phyloP scores from a whole-genome alignment of 2,888 invertebrate species.

The Polyploca ridens region DNA sequence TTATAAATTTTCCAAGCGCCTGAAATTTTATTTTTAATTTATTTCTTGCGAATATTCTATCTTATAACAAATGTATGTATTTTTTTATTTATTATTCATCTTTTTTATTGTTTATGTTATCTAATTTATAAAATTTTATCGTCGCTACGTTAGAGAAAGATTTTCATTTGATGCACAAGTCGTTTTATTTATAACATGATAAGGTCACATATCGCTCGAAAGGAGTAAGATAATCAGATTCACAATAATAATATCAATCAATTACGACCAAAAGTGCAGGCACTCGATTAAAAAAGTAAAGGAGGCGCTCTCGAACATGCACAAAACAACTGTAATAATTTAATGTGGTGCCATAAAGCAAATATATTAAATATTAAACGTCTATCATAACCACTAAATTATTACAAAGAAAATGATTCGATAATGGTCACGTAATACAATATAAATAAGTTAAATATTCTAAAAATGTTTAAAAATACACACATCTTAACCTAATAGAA shows the following conservation, averaged over 20 bases:
- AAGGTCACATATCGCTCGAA: slow-evolving; percentile 62
- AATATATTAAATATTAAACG: slow-evolving; percentile 82
- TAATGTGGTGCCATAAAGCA: slow-evolving; percentile 77
- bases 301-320: slow-evolving; percentile 71
- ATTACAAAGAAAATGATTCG: slow-evolving; percentile 82
- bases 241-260: slow-evolving; percentile 56
- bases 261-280: slow-evolving; percentile 66
- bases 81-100: slow-evolving; percentile 59
- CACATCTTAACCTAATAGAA: slow-evolving; percentile 83
- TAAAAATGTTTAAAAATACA: slow-evolving; percentile 83
- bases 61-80: slow-evolving; percentile 62
- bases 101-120: slow-evolving; percentile 60
- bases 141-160: slow-evolving; percentile 62
- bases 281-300: slow-evolving; percentile 76
- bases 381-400: slow-evolving; percentile 81
- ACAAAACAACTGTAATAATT: slow-evolving; percentile 77
- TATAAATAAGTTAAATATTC: slow-evolving; percentile 85
- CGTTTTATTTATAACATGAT: slow-evolving; percentile 45
- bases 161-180: slow-evolving; percentile 45
- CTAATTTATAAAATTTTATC: slow-evolving; percentile 72
- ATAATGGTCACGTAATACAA: slow-evolving; percentile 82
- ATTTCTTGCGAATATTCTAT: slow-evolving; percentile 69
- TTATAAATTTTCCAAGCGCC: slow-evolving; percentile 84
- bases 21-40: slow-evolving; percentile 62
- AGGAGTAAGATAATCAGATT: slow-evolving; percentile 59